Evolutionary conservation across 2,888 invertebrate genomes (phyloP).

Genomic region (Cephus sareptanus): DNA sequence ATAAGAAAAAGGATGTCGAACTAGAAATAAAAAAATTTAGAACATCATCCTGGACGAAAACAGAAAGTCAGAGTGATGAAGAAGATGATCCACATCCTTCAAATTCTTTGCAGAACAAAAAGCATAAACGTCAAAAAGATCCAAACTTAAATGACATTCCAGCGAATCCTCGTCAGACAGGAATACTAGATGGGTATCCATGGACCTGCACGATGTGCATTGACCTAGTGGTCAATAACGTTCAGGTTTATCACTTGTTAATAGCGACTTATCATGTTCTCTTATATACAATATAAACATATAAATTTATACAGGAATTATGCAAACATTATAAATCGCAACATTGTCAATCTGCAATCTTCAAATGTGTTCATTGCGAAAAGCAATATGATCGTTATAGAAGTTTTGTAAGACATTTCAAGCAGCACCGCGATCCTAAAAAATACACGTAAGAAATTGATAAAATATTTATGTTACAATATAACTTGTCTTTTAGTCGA

Average conservation of each 20-base stretch:
- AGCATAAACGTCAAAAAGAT: background rate
- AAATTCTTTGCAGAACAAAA: background rate
- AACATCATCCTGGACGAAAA: background rate
- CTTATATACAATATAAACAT: background rate
- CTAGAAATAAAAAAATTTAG: background rate
- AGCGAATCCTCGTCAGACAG: slow-evolving; percentile 25
- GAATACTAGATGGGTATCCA: slow-evolving; percentile 41
- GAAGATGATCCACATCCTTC: slow-evolving; percentile 2
- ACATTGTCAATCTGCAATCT: slow-evolving; percentile 42
- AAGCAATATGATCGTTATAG: slow-evolving; percentile 46
- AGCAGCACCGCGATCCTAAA: slow-evolving; percentile 40
- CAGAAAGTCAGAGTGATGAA: slow-evolving; percentile 7
- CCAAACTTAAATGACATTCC: slow-evolving; percentile 14
- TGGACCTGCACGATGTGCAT: slow-evolving; percentile 43
- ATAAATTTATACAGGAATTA: slow-evolving; percentile 25
- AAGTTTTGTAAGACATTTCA: slow-evolving; percentile 49
- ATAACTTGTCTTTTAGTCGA: slow-evolving; percentile 4
- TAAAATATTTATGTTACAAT: background rate
- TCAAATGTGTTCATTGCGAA: slow-evolving; percentile 44
- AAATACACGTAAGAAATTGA: slow-evolving; percentile 40
- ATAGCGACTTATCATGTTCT: background rate
- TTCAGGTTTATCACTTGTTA: slow-evolving; percentile 7
- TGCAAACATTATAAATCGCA: slow-evolving; percentile 38
- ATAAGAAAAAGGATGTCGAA: background rate
- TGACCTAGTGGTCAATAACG: slow-evolving; percentile 19